Percentiles rank a stretch among this genome's conserved stretches.
Evolutionary conservation across 2,888 invertebrate genomes (phyloP).

Genomic region (Coremacera marginata): DNA sequence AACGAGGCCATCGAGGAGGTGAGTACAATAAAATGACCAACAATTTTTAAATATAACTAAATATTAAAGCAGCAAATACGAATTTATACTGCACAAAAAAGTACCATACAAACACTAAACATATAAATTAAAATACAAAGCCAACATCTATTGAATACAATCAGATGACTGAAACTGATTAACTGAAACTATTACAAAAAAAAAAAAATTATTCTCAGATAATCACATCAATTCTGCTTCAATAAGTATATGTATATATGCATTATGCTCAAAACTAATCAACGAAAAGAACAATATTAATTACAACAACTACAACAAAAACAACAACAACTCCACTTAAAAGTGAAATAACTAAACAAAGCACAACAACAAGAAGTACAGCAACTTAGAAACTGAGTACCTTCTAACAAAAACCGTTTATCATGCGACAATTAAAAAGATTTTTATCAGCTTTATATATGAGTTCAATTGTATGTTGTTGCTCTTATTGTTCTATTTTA

Average conservation of each 20-base stretch:
- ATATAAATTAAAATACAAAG: neutral
- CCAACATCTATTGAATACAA: neutral
- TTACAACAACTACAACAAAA: neutral
- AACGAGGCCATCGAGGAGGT: constrained; percentile 69
- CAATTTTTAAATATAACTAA: neutral
- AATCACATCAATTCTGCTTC: neutral
- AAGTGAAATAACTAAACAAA: too few relatives aligned
- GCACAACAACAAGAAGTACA: neutral
- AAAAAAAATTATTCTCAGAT: too few relatives aligned
- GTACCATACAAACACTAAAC: neutral
- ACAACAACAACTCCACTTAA: neutral
- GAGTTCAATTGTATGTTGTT: too few relatives aligned
- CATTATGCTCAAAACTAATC: neutral
- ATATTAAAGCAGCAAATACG: neutral
- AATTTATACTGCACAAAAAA: neutral
- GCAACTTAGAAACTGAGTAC: too few relatives aligned
- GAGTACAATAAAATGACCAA: constrained; percentile 40
- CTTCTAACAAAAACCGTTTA: too few relatives aligned
- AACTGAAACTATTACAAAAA: too few relatives aligned
- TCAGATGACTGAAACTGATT: neutral
- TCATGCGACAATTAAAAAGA: too few relatives aligned
- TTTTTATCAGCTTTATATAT: too few relatives aligned
- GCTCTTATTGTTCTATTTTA: too few relatives aligned
- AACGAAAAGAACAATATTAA: neutral
- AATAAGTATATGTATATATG: constrained; percentile 2